phyloP scores from a whole-genome alignment of 2,888 invertebrate species.

The Siphlonurus alternatus region DNA sequence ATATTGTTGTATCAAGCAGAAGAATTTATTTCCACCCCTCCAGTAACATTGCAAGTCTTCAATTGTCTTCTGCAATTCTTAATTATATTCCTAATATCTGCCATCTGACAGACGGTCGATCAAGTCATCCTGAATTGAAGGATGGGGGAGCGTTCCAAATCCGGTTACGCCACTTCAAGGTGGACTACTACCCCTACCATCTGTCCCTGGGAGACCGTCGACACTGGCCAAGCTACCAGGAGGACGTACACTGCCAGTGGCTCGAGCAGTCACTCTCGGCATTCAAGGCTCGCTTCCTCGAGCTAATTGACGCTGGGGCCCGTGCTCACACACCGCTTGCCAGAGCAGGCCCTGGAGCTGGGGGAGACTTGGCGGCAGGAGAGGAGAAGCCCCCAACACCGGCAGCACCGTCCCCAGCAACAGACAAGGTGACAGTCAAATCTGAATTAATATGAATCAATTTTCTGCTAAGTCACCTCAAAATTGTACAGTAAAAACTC shows the following conservation, averaged over 20 bases:
- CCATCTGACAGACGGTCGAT: slow-evolving; percentile 68
- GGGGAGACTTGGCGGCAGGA: neutral
- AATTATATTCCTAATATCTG: too few relatives aligned
- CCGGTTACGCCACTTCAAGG: slow-evolving; percentile 61
- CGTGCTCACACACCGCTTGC: slow-evolving; percentile 32
- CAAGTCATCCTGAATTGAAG: slow-evolving; percentile 63
- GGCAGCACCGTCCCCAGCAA: neutral
- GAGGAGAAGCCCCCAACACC: neutral
- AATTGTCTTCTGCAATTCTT: too few relatives aligned
- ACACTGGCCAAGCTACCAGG: slow-evolving; percentile 76
- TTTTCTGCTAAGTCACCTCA: too few relatives aligned
- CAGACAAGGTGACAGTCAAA: neutral
- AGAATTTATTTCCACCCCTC: too few relatives aligned
- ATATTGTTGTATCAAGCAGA: too few relatives aligned
- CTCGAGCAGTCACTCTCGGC: slow-evolving; percentile 63
- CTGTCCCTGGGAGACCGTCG: slow-evolving; percentile 72
- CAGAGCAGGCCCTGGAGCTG: slow-evolving; percentile 19
- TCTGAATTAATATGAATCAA: too few relatives aligned
- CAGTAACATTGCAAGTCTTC: too few relatives aligned
- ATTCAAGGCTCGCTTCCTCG: slow-evolving; percentile 60
- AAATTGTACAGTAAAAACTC: too few relatives aligned
- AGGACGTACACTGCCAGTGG: slow-evolving; percentile 72
- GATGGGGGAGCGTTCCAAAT: slow-evolving; percentile 91
- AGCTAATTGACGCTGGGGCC: slow-evolving; percentile 48
- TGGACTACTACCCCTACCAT: slow-evolving; percentile 95